Percentiles rank a stretch among this genome's conserved stretches.
Evolutionary conservation across 2,797 vertebrate genomes (phyloP).

Genomic region (Galagoides demidoff): DNA sequence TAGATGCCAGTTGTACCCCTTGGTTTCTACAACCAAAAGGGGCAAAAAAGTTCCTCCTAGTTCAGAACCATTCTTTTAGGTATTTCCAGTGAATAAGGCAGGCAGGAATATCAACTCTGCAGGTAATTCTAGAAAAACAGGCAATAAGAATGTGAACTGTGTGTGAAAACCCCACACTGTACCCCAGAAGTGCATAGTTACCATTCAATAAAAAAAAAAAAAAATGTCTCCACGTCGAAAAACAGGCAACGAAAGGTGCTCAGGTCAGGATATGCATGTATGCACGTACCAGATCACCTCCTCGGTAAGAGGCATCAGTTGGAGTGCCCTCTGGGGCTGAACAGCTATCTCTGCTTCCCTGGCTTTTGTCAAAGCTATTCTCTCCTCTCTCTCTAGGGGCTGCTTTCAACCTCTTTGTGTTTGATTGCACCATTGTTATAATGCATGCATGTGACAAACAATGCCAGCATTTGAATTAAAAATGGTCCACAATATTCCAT

Average conservation of each 20-base stretch:
- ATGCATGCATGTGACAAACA: not conserved
- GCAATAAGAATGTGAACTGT: not conserved
- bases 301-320: not conserved
- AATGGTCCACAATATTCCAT: not conserved
- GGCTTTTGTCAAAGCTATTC: too few species aligned
- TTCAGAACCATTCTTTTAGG: not conserved
- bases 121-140: not conserved
- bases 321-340: not conserved
- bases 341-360: not conserved
- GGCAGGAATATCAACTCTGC: not conserved
- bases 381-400: not conserved
- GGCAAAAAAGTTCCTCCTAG: not conserved
- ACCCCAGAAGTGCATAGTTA: too few species aligned
- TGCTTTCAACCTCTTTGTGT: not conserved
- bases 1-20: not conserved
- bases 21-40: not conserved
- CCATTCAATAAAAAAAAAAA: too few species aligned
- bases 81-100: not conserved
- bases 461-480: not conserved
- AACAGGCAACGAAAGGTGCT: not conserved
- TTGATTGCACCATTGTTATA: not conserved
- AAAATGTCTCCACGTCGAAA: not conserved
- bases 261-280: not conserved
- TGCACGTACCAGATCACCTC: too few species aligned
- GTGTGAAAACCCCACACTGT: too few species aligned